Conservation (phyloP, 2,113 vertebrate species). For the Bothrops jararaca region DNA sequence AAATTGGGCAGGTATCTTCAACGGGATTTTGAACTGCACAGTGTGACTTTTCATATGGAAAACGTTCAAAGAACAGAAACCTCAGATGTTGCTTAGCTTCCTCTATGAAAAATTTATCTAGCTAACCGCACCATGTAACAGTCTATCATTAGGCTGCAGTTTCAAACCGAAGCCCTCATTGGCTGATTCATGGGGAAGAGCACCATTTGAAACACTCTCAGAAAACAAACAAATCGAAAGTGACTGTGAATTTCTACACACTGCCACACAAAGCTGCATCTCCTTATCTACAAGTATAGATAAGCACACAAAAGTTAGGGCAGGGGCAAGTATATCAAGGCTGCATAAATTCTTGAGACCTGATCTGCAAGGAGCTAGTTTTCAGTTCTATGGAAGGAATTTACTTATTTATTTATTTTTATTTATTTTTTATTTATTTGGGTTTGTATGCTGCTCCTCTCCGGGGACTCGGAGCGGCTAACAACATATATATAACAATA, state of each 20-base stretch:
- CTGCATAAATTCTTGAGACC: not conserved
- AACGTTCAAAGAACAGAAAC: slow-evolving; percentile 35
- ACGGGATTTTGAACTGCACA: not conserved
- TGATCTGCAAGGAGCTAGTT: not conserved
- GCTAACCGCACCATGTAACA: slow-evolving; percentile 39
- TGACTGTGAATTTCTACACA: not conserved
- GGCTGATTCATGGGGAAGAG: not conserved
- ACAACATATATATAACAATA: no score
- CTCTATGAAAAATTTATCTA: slow-evolving; percentile 33
- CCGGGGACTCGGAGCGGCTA: no score
- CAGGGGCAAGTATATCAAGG: fast-evolving
- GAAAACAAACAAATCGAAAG: not conserved
- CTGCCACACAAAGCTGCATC: fast-evolving
- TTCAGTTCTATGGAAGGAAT: not conserved
- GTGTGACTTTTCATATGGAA: not conserved
- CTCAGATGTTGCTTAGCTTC: not conserved
- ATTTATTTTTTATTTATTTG: no score
- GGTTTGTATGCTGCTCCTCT: no score
- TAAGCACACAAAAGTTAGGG: not conserved
- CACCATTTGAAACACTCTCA: slow-evolving; percentile 18
- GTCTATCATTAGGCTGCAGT: slow-evolving; percentile 15
- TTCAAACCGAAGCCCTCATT: not conserved
- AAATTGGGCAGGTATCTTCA: not conserved
- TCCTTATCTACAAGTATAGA: not conserved
- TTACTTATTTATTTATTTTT: no score